Evolutionary conservation across 2,888 invertebrate genomes (phyloP), one percentile per base, ranked within the genome.

Genomic region (Melanotus villosus): DNA sequence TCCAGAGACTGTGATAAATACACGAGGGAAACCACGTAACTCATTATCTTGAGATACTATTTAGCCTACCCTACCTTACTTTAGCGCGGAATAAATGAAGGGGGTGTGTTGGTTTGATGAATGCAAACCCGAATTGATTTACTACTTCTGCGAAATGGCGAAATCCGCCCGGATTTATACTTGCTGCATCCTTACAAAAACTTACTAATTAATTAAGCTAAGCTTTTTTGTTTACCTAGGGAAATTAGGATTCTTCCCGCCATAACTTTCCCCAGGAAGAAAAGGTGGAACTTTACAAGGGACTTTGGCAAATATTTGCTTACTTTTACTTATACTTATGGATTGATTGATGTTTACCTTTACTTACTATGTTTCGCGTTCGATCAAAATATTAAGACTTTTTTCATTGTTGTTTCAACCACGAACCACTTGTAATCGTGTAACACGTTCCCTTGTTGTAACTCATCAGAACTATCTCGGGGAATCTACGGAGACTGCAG

Each of bases 21-120:
- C 78, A 79, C 77, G 77, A 77, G 79, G 78, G 79, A 75, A 76
- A 78, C 81, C 80, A 80, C 79, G 80, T 80, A 79, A 80, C 80
- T 81, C 81, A 81, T 81, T 81, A 81, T 79, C 78, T 78, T 79
- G 76, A 76, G 78, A 77, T 78, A 78, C 80, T 81, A 80, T 80
- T 80, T 80, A 79, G 76, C 75, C 76, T 52, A 70, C 67, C 76
- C 71, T 68, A 64, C 65, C 66, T 70, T 58, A 66, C 70, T 47
- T 73, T 66, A 41, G 47, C 64, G 47, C 60, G 32, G 62, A 65
- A 60, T 60, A 65, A 70, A 69, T 38, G 52, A 59, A 52, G 57
- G 60, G 66, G 70, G 52, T 60, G 43, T 54, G 56, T 38, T 32
- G 58, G 56, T 62, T 64, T 68, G 64, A 68, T 68, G 63, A 68